Conservation (phyloP, 2,888 invertebrate genomes). For the Lamproptera curius region DNA sequence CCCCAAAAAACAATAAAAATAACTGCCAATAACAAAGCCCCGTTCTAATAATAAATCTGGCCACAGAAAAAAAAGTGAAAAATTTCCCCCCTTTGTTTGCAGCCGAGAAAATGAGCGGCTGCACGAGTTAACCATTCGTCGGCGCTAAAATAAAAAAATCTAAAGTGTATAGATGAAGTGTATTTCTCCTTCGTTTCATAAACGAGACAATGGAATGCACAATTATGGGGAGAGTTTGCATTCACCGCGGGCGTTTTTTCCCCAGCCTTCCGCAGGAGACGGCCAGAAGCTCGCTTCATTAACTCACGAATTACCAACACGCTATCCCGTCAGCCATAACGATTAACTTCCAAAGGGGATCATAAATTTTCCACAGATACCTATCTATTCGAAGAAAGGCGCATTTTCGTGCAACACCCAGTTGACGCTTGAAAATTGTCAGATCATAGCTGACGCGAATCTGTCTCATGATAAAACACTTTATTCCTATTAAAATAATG, state of each 20-base stretch:
- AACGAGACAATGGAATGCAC: constrained; percentile 71
- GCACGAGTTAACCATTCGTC: constrained; percentile 22
- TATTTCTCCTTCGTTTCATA: constrained; percentile 55
- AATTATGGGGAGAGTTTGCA: constrained; percentile 71
- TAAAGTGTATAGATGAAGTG: constrained; percentile 26
- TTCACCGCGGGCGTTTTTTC: constrained; percentile 60
- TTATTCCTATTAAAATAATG: constrained; percentile 29
- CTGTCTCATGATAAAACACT: constrained; percentile 34
- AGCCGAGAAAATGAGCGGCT: constrained; percentile 23
- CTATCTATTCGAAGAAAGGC: constrained; percentile 41
- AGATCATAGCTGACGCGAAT: constrained; percentile 63
- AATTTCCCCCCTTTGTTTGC: constrained; percentile 23
- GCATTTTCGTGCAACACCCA: constrained; percentile 51
- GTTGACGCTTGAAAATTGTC: constrained; percentile 54
- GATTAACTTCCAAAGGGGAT: constrained; percentile 44
- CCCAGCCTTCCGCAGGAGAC: too few relatives aligned
- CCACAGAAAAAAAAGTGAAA: constrained; percentile 19
- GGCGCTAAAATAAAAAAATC: constrained; percentile 21
- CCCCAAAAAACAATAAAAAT: constrained; percentile 21
- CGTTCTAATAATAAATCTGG: constrained; percentile 13
- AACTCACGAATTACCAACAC: constrained; percentile 72
- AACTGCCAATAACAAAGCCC: constrained; percentile 1
- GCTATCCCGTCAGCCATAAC: constrained; percentile 58
- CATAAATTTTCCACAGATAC: constrained; percentile 33
- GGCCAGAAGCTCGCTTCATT: constrained; percentile 69